Base-by-base conservation (phyloP, 2,888 invertebrate species). In the Amphipyra tragopoginis region DNA sequence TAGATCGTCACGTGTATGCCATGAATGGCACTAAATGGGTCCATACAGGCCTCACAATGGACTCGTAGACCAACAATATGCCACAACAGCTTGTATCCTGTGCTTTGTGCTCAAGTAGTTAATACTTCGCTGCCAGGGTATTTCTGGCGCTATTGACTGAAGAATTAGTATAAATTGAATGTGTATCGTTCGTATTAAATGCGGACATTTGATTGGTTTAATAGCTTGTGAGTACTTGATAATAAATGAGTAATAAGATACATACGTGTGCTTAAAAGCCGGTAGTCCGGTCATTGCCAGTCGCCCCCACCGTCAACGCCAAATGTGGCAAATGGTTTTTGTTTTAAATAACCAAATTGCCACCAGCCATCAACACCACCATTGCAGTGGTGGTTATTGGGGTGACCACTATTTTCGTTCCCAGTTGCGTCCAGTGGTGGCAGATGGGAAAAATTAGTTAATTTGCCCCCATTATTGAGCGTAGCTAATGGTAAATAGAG, bases 61-160 rank as follows among this genome's bases (percentile, higher is more conserved):
- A 33, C 71, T 62, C 63, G 57, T 70, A 68, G 65, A 68, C 80
- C 75, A 67, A 75, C 75, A 82, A 75, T 73, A 67, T 67, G 60
- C 52, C 63, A 71, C 73, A 79, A 81, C 83, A 80, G 72, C 79
- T 77, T 75, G 77, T 75, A 83, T 84, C 83, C 83, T 82, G 83
- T 64, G 56, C 65, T 78, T 84, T 83, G 78, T 83, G 73, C 44
- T 14, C 52, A 39, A 71, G 63, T 52, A 14, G 62, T 54, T 58
- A 34, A 50, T 61, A 34, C 67, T 54, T 44, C 11, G 50, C 51
- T 13, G 55, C 44, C 14, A 51, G 50, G 40, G 39, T 26, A 45
- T 34, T 65, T 11, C 42, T 50, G 45, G 10, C 10, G 15, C 36
- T 33, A 65, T 56, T 60, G 57, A 38, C 33, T 15, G 50, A 13